Conservation (phyloP, 2,113 vertebrate genomes). For the Heterotilapia buettikoferi region DNA sequence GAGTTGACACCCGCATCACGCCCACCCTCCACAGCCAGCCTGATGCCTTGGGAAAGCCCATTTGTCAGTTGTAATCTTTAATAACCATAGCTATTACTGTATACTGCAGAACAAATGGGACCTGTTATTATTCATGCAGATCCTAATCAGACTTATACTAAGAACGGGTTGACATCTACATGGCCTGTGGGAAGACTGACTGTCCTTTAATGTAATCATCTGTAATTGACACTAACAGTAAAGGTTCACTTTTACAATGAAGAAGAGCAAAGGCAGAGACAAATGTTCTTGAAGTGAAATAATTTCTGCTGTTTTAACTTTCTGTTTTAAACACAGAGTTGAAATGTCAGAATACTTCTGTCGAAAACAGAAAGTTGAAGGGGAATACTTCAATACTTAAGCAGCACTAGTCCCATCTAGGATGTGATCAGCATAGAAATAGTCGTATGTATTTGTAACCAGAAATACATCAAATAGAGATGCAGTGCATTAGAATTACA, state of each 20-base stretch:
- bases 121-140: not conserved
- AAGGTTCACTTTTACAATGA: not conserved
- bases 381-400: not conserved
- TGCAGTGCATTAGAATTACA: not conserved
- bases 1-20: conserved; percentile 6
- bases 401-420: not conserved
- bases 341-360: not conserved
- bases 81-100: not conserved
- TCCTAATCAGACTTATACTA: not conserved
- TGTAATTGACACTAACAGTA: not conserved
- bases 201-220: not conserved
- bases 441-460: not conserved
- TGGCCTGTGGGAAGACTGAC: not conserved
- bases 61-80: conserved; percentile 3
- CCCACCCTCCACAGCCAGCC: not conserved
- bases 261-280: not conserved
- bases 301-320: not conserved
- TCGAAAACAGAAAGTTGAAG: not conserved
- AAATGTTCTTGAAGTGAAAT: not conserved
- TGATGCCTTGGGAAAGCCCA: not conserved
- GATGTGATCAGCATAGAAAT: not conserved
- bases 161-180: not conserved
- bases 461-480: not conserved
- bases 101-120: not conserved
- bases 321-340: not conserved